Evolutionary conservation across 2,797 vertebrate genomes (phyloP).

Genomic region (Chanos chanos): DNA sequence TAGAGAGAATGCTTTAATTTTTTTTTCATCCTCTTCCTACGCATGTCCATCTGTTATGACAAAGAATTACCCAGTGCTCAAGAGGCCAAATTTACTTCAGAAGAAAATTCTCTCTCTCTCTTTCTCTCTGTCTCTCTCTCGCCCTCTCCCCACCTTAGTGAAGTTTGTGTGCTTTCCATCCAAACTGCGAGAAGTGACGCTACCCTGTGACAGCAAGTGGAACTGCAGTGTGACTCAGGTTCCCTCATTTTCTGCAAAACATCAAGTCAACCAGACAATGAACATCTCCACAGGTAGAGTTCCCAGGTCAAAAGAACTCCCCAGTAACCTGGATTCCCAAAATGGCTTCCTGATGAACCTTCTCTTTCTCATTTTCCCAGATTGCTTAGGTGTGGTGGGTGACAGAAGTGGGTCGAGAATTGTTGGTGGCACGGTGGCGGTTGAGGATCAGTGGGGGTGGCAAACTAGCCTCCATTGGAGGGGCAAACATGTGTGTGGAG

Average conservation of each 20-base stretch:
- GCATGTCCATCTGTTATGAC: no score
- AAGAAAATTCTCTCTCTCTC: background rate
- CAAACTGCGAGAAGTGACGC: slow-evolving; percentile 19
- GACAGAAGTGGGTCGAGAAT: slow-evolving; percentile 51
- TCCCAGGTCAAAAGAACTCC: background rate
- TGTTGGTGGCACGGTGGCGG: slow-evolving; percentile 61
- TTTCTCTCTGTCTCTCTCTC: slow-evolving; percentile 18
- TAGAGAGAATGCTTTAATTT: background rate
- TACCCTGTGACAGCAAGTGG: slow-evolving; percentile 45
- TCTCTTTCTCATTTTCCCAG: no score
- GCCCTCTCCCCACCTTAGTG: slow-evolving; percentile 52
- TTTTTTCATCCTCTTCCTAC: background rate
- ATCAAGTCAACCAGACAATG: slow-evolving; percentile 51
- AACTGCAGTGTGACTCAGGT: slow-evolving; percentile 54
- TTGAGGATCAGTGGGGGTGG: slow-evolving; percentile 64
- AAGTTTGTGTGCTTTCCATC: slow-evolving; percentile 59
- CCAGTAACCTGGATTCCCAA: no score
- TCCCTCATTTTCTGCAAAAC: slow-evolving; percentile 39
- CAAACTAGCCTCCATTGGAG: slow-evolving; percentile 74
- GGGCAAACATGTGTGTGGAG: slow-evolving; percentile 69
- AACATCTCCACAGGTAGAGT: slow-evolving; percentile 54
- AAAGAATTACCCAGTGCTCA: no score
- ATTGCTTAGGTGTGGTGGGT: slow-evolving; percentile 40
- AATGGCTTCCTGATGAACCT: no score
- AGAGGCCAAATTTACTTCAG: no score